Percentiles rank a stretch among this genome's conserved stretches.
Conservation (phyloP, 2,113 vertebrate genomes). For the Prietella phreatophila region DNA sequence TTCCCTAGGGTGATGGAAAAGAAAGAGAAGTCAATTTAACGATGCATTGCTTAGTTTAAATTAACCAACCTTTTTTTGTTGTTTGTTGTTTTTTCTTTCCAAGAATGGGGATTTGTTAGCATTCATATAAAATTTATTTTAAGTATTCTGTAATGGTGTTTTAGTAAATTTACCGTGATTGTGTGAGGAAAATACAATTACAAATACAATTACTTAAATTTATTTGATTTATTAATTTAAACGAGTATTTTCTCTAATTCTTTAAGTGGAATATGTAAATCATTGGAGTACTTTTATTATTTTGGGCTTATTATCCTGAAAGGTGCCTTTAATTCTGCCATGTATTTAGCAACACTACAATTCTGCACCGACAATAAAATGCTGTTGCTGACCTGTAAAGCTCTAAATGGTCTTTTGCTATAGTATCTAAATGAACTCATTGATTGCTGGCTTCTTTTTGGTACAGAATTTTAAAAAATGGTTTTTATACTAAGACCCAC, state of each 20-base stretch:
- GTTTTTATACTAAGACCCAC: not conserved
- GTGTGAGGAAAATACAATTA: not conserved
- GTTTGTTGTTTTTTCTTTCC: not conserved
- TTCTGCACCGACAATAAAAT: not conserved
- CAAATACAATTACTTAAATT: not conserved
- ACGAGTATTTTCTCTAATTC: not conserved
- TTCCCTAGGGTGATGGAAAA: not conserved
- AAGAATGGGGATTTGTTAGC: not conserved
- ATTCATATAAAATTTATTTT: not conserved
- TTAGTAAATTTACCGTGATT: not conserved
- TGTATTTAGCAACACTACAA: not conserved
- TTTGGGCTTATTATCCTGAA: not conserved
- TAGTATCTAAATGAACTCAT: not conserved
- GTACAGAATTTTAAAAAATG: not conserved
- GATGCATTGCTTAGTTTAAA: not conserved
- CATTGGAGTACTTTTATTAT: not conserved
- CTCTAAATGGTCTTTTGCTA: not conserved
- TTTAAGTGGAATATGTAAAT: not conserved
- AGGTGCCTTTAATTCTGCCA: not conserved
- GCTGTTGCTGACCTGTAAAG: not conserved
- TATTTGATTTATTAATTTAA: too few species aligned
- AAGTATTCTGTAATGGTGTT: not conserved
- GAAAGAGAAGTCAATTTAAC: not conserved
- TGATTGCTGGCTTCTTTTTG: not conserved
- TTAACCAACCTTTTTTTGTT: not conserved